Evolutionary conservation across 1,140 invertebrate species (phyloP).

Genomic region (Aplysia californica): DNA sequence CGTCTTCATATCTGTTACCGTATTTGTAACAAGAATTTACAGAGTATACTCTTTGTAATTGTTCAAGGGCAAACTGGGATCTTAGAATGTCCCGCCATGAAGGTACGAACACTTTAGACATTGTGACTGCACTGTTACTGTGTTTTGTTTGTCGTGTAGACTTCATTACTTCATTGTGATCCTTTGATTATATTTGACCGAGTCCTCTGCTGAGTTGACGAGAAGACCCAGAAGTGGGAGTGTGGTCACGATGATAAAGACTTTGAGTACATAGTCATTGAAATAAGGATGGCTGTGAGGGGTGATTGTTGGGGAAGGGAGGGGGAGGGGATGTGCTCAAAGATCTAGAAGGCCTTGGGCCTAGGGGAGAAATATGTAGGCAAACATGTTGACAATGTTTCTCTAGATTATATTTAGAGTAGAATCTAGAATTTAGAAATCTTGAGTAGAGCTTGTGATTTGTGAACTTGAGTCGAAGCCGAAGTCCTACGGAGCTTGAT

Average conservation of each 20-base stretch:
- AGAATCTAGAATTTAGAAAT: neutral
- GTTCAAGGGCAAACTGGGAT: neutral
- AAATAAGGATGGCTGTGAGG: neutral
- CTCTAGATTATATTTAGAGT: no score
- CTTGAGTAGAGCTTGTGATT: neutral
- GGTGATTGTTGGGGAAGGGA: no score
- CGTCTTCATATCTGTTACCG: neutral
- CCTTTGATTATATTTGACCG: no score
- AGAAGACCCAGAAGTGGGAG: neutral
- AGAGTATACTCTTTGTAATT: neutral
- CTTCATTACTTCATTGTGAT: no score
- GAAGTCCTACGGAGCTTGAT: no score
- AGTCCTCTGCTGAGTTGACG: neutral
- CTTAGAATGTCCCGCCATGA: conserved; percentile 83
- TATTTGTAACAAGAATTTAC: neutral
- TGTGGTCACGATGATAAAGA: neutral
- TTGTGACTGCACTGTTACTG: neutral
- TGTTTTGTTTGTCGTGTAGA: neutral
- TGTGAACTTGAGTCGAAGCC: no score
- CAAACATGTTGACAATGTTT: neutral
- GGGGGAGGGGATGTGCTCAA: no score
- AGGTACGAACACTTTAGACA: conserved; percentile 72
- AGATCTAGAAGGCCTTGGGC: neutral
- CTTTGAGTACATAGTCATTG: neutral
- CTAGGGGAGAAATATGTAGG: neutral